Conservation (phyloP, 2,797 vertebrate genomes). For the Sebastes iracundus region DNA sequence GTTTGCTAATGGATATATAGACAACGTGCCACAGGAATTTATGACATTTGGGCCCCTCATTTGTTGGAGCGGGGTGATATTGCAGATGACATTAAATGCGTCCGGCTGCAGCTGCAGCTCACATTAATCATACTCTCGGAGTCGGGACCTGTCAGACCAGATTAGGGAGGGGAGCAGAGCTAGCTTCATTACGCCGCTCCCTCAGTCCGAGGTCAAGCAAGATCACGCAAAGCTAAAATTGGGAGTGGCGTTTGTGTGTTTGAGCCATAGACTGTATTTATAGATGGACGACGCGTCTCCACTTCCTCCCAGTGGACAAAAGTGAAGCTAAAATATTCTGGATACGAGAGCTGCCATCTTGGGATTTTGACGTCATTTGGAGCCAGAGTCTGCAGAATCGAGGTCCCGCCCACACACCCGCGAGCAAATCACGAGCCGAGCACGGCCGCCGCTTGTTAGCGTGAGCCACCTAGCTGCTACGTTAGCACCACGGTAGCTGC, state of each 20-base stretch:
- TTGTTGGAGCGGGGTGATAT: conserved; percentile 62
- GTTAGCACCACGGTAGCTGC: too few species aligned
- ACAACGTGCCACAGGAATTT: conserved; percentile 74
- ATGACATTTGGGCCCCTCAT: conserved; percentile 63
- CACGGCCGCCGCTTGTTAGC: too few species aligned
- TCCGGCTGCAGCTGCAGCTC: conserved; percentile 58
- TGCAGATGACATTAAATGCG: conserved; percentile 76
- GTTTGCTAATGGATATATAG: conserved; percentile 77
- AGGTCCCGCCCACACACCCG: too few species aligned
- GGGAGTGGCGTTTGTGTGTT: conserved; percentile 19
- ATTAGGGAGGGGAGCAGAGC: conserved; percentile 58
- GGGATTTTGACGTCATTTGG: too few species aligned
- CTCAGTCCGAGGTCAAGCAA: conserved; percentile 40
- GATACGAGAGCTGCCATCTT: accelerated
- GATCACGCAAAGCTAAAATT: conserved; percentile 19
- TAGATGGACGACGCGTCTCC: too few species aligned
- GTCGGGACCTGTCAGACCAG: conserved; percentile 64
- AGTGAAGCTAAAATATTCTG: too few species aligned
- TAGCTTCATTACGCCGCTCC: conserved; percentile 58
- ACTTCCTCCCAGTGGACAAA: too few species aligned
- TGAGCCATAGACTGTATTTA: background rate
- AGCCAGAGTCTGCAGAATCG: too few species aligned
- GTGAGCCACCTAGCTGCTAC: too few species aligned
- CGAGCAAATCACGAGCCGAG: too few species aligned
- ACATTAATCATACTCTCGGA: conserved; percentile 76